Conservation (phyloP, 2,888 invertebrate species). For the Hypolimnas misippus region DNA sequence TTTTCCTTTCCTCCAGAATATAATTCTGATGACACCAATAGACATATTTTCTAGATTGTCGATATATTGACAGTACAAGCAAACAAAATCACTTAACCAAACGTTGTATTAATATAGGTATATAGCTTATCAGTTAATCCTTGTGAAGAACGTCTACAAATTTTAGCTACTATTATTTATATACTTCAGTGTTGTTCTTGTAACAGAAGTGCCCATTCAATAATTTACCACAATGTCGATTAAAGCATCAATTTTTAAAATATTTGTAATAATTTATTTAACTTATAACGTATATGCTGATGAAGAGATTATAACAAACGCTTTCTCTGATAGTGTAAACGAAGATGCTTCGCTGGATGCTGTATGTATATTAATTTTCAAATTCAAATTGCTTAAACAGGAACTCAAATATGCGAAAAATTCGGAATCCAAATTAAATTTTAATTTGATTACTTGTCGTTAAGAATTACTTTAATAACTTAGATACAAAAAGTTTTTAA, state of each 20-base stretch:
- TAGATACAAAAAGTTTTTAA: too few species aligned
- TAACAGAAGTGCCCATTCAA: neutral
- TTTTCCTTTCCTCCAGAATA: too few species aligned
- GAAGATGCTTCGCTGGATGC: constrained; percentile 73
- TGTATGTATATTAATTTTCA: constrained; percentile 56
- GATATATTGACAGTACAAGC: constrained; percentile 4
- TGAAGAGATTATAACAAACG: constrained; percentile 33
- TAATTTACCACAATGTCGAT: neutral
- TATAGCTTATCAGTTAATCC: constrained; percentile 16
- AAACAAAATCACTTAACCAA: constrained; percentile 10
- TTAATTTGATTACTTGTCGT: too few species aligned
- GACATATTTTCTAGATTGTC: too few species aligned
- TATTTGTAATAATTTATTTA: constrained; percentile 7
- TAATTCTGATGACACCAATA: too few species aligned
- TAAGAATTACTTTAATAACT: too few species aligned
- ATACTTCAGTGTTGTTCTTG: constrained; percentile 12
- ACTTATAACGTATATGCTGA: neutral
- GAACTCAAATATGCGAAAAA: too few species aligned
- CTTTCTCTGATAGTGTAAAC: constrained; percentile 52
- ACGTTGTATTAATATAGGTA: constrained; percentile 20
- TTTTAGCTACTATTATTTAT: constrained; percentile 6
- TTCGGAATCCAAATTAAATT: too few species aligned
- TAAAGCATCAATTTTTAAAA: neutral
- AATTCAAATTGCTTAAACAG: neutral
- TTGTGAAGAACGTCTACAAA: constrained; percentile 12